Evolutionary conservation across 2,888 invertebrate species (phyloP).

Genomic region (Gerris lacustris): DNA sequence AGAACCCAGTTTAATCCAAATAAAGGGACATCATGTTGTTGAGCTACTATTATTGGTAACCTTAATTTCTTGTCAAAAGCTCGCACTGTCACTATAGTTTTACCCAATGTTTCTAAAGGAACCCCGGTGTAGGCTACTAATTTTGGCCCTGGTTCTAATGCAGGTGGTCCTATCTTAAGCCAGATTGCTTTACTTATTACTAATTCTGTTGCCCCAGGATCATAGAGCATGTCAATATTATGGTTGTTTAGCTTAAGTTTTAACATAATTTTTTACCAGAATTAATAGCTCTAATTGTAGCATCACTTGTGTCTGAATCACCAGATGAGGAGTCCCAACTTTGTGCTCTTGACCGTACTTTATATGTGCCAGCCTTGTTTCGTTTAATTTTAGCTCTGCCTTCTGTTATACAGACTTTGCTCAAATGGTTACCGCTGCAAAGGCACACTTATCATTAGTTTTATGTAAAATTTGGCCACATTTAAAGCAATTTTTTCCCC

Average conservation of each 20-base stretch:
- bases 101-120: constrained; percentile 20
- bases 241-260: neutral
- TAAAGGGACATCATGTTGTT: constrained; percentile 20
- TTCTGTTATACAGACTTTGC: neutral
- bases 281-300: neutral
- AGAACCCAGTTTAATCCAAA: too few relatives aligned
- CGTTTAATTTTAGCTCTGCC: too few relatives aligned
- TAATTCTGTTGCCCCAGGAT: constrained; percentile 19
- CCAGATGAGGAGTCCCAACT: neutral
- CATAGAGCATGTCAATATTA: constrained; percentile 21
- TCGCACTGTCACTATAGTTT: constrained; percentile 14
- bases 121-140: constrained; percentile 19
- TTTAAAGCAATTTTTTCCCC: constrained; percentile 8
- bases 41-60: constrained; percentile 19
- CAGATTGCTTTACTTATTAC: constrained; percentile 10
- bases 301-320: neutral
- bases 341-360: neutral
- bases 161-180: constrained; percentile 19
- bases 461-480: neutral
- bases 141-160: constrained; percentile 14
- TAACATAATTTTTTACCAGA: neutral
- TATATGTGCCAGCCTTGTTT: neutral
- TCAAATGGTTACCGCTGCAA: constrained; percentile 5
- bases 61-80: constrained; percentile 15
- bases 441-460: neutral